These are phyloP conservation scores for Thamnaconus septentrionalis DNA, from an alignment of 2,113 vertebrate species.

Conservation along the genomic window DNA sequence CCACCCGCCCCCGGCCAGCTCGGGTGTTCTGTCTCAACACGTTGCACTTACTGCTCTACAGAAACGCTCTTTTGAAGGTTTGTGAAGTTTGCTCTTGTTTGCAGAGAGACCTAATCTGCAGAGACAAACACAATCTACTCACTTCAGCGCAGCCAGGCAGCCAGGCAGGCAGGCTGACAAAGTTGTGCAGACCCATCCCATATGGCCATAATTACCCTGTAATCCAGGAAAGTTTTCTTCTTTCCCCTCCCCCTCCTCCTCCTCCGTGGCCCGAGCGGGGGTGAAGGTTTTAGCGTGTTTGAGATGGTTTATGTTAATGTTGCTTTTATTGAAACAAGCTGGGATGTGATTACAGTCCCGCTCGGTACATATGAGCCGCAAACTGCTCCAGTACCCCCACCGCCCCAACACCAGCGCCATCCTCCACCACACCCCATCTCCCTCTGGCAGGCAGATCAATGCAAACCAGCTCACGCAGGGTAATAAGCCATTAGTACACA, in stretches of 20 bases:
- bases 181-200: conserved; percentile 56
- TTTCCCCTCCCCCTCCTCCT: background rate
- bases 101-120: conserved; percentile 16
- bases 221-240: conserved; percentile 56
- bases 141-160: conserved; percentile 8
- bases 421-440: conserved; percentile 22
- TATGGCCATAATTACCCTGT: conserved; percentile 57
- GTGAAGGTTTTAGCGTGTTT: conserved; percentile 57
- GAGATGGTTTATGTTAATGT: conserved; percentile 76
- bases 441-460: conserved; percentile 76
- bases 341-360: conserved; percentile 73
- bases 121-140: conserved; percentile 25
- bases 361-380: conserved; percentile 58
- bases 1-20: conserved; percentile 33
- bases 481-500: conserved; percentile 77
- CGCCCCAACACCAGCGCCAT: conserved; percentile 25
- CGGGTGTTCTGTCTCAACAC: conserved; percentile 41
- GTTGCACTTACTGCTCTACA: conserved; percentile 23
- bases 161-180: conserved; percentile 22
- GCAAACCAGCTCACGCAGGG: conserved; percentile 76
- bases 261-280: conserved; percentile 33
- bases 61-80: conserved; percentile 16
- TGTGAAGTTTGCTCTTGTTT: conserved; percentile 17
- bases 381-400: conserved; percentile 59
- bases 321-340: conserved; percentile 75